These are phyloP conservation scores for Entomobrya proxima DNA, from an alignment of 2,888 invertebrate species.

Conservation along the genomic window DNA sequence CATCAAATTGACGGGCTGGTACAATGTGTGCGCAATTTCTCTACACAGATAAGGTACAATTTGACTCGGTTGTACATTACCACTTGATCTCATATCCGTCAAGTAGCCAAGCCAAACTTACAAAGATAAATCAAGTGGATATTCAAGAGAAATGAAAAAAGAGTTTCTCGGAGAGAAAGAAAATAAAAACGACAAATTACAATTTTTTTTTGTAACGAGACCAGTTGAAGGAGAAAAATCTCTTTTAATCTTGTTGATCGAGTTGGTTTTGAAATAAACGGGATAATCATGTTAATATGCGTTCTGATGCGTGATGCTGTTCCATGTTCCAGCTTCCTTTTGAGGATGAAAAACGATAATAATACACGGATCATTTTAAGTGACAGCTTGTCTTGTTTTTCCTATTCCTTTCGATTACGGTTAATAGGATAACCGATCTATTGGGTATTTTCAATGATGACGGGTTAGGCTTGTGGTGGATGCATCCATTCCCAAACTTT, in stretches of 20 bases:
- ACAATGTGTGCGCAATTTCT: background rate
- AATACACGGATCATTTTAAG: conserved; percentile 58
- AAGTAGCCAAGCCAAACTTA: no score
- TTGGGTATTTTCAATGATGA: background rate
- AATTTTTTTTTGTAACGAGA: background rate
- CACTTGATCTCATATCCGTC: no score
- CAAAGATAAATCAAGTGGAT: background rate
- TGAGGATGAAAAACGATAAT: conserved; percentile 37
- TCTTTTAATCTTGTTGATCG: conserved; percentile 62
- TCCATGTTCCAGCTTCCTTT: no score
- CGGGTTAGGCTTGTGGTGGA: conserved; percentile 33
- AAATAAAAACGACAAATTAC: conserved; percentile 20
- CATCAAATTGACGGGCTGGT: conserved; percentile 61
- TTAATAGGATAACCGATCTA: conserved; percentile 54
- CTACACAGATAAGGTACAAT: background rate
- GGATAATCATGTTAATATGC: conserved; percentile 39
- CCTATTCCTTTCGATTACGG: conserved; percentile 43
- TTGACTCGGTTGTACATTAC: no score
- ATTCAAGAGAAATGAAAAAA: no score
- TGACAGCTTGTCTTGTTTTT: conserved; percentile 52
- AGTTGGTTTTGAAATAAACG: background rate
- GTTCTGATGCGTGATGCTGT: no score
- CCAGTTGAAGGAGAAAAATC: conserved; percentile 44
- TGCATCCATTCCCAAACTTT: background rate
- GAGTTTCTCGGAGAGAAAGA: background rate